Conservation (phyloP, 2,113 vertebrate genomes). For the Mobula hypostoma region DNA sequence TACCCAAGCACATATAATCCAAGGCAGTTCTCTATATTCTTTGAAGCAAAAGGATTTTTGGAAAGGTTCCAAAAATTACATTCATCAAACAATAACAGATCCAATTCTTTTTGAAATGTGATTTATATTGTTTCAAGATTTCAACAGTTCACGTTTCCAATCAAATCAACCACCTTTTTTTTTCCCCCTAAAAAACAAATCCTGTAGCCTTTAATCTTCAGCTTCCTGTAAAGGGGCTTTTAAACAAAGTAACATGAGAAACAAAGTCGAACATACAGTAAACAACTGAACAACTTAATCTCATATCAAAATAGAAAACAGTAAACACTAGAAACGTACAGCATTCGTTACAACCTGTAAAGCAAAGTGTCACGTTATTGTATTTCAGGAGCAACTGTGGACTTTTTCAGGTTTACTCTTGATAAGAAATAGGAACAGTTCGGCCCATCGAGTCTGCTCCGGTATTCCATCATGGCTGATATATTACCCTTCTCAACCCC, state of each 20-base stretch:
- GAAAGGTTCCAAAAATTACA: not conserved
- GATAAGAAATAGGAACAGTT: too few species aligned
- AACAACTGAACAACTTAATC: not conserved
- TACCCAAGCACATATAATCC: not conserved
- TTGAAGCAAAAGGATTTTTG: not conserved
- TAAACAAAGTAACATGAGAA: not conserved
- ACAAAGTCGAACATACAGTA: not conserved
- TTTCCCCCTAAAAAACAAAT: not conserved
- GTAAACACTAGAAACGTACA: not conserved
- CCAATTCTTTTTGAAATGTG: not conserved
- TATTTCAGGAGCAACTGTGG: not conserved
- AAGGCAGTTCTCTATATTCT: not conserved
- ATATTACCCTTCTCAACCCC: too few species aligned
- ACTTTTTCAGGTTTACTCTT: not conserved
- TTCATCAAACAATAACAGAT: not conserved
- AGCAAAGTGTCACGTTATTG: not conserved
- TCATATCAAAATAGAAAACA: not conserved
- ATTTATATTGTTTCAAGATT: not conserved
- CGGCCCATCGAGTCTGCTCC: too few species aligned
- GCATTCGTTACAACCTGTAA: not conserved
- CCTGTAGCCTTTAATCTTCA: slow-evolving; percentile 12
- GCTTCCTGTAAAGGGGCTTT: not conserved
- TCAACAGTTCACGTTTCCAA: not conserved
- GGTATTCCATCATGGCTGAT: too few species aligned
- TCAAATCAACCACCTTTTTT: slow-evolving; percentile 19